phyloP scores from a whole-genome alignment of 2,888 invertebrate genomes.

The Hermaeophaga mercurialis region DNA sequence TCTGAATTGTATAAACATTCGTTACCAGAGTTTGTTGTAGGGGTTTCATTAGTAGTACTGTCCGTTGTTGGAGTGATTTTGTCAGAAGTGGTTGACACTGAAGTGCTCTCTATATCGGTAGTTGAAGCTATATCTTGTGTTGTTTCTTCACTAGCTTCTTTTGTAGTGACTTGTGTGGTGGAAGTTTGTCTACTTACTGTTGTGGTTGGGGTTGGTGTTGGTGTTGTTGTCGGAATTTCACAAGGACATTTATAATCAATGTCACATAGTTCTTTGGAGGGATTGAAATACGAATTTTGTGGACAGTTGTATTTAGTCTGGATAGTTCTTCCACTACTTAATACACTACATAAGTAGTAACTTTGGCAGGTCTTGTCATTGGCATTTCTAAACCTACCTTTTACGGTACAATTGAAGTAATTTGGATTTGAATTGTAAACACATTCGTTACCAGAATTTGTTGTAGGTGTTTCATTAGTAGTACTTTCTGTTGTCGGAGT shows the following conservation, averaged over 20 bases:
- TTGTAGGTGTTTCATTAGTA: neutral
- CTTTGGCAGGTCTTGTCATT: neutral
- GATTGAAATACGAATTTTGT: slow-evolving; percentile 53
- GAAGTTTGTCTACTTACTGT: too few species aligned
- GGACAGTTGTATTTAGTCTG: neutral
- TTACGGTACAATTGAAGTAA: slow-evolving; percentile 25
- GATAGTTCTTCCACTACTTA: neutral
- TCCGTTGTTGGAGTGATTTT: slow-evolving; percentile 5
- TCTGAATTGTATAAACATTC: slow-evolving; percentile 10
- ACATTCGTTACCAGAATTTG: neutral
- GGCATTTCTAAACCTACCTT: neutral
- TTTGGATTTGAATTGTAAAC: neutral
- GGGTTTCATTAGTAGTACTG: neutral
- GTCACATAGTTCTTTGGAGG: slow-evolving; percentile 54
- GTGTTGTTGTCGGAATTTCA: too few species aligned
- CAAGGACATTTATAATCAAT: slow-evolving; percentile 54
- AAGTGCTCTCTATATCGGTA: neutral
- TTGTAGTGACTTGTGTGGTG: too few species aligned
- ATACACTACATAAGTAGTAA: neutral
- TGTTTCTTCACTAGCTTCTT: too few species aligned
- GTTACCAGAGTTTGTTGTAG: neutral
- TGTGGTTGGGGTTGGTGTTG: too few species aligned
- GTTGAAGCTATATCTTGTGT: neutral
- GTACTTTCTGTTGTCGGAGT: neutral
- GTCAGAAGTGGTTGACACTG: neutral